Percentiles rank a stretch among this genome's conserved stretches.
These are phyloP conservation scores for Orchesellides sinensis DNA, from an alignment of 2,888 invertebrate genomes.

Conservation along the genomic window DNA sequence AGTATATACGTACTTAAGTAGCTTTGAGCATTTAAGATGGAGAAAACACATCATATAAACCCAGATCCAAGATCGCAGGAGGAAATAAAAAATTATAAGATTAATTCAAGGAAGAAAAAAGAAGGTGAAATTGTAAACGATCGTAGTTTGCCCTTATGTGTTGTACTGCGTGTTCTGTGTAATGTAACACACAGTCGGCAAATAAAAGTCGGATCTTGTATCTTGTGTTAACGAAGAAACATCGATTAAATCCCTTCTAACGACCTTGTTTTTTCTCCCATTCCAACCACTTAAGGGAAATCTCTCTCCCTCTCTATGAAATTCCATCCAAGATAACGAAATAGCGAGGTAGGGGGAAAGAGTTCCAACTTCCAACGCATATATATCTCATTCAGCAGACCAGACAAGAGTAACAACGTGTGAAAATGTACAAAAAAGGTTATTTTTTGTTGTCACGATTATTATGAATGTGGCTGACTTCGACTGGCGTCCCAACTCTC, in stretches of 20 bases:
- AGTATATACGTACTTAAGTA: no score
- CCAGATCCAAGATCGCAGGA: no score
- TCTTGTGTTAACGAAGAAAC: constrained; percentile 13
- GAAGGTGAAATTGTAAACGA: no score
- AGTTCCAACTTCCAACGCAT: not conserved
- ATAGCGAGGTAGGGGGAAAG: not conserved
- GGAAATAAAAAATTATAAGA: no score
- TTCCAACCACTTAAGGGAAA: constrained; percentile 50
- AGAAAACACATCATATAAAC: no score
- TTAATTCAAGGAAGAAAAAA: no score
- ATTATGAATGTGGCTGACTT: not conserved
- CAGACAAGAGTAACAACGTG: not conserved
- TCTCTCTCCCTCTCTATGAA: constrained; percentile 4
- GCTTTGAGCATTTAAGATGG: no score
- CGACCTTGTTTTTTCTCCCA: constrained; percentile 38
- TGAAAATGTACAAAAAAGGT: not conserved
- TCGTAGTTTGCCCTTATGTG: no score
- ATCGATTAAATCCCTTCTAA: constrained; percentile 54
- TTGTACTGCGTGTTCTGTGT: no score
- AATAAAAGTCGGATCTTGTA: not conserved
- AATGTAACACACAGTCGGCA: no score
- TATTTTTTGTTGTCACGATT: not conserved
- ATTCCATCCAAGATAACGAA: not conserved
- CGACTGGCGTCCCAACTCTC: not conserved
- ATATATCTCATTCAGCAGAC: not conserved